phyloP scores from a whole-genome alignment of 2,113 vertebrate genomes.

The Pygathrix nemaeus region DNA sequence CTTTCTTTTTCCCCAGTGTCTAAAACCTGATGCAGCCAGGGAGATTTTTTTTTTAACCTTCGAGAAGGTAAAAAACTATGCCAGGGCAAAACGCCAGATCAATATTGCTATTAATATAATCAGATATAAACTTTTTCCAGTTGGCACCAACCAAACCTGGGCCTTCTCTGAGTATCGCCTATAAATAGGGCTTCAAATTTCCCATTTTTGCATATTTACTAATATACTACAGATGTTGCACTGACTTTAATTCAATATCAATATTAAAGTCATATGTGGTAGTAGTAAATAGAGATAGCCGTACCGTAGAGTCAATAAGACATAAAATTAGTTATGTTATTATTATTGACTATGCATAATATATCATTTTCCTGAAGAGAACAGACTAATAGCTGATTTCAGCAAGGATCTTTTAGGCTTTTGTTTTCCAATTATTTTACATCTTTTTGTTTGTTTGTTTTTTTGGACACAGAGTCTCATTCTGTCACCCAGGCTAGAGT shows the following conservation, averaged over 20 bases:
- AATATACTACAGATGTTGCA: background rate
- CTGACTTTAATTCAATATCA: background rate
- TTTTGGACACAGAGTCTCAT: too few species aligned
- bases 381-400: background rate
- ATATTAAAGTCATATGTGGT: background rate
- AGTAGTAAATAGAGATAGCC: background rate
- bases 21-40: background rate
- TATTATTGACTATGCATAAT: background rate
- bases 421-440: background rate
- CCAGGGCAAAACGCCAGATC: background rate
- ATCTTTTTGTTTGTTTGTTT: too few species aligned
- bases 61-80: background rate
- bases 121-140: background rate
- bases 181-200: background rate
- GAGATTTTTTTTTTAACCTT: background rate
- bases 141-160: background rate
- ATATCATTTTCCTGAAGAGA: background rate
- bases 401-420: background rate
- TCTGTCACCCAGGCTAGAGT: too few species aligned
- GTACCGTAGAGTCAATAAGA: background rate
- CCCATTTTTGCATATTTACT: background rate
- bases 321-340: background rate
- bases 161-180: background rate
- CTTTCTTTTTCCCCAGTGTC: background rate
- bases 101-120: rapidly evolving